Percentiles rank a stretch among this genome's conserved stretches.
phyloP scores from a whole-genome alignment of 1,140 invertebrate genomes.

The Psix sp. region DNA sequence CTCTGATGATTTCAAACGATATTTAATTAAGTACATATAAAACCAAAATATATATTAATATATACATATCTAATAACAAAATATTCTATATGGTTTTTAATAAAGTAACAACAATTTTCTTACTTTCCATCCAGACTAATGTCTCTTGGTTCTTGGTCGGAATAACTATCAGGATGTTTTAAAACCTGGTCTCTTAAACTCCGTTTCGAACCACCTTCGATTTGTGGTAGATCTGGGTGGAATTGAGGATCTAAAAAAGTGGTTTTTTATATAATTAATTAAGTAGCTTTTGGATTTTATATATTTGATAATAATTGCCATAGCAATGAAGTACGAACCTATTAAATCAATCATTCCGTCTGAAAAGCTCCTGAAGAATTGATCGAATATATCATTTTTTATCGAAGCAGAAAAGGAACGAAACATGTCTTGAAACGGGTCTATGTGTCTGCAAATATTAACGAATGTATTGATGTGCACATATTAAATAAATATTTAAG shows the following conservation, averaged over 20 bases:
- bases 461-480: background rate
- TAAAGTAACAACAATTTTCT: slow-evolving; percentile 36
- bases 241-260: slow-evolving; percentile 14
- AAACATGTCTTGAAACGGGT: background rate
- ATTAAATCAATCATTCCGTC: background rate
- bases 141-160: slow-evolving; percentile 73
- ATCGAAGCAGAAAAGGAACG: background rate
- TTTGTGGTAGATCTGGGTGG: slow-evolving; percentile 5
- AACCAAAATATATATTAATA: too few species aligned
- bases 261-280: background rate
- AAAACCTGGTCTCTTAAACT: slow-evolving; percentile 73
- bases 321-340: slow-evolving; percentile 2
- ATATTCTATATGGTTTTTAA: background rate
- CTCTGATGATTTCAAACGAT: slow-evolving; percentile 51
- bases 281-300: background rate
- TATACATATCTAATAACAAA: too few species aligned
- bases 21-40: background rate
- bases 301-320: background rate
- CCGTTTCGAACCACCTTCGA: background rate
- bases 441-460: background rate
- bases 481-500: too few species aligned
- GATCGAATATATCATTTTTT: background rate
- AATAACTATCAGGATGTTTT: slow-evolving; percentile 60
- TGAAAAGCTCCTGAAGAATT: background rate
- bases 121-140: slow-evolving; percentile 78